Evolutionary conservation across 1,140 invertebrate genomes (phyloP).

Genomic region (Venturia canescens): DNA sequence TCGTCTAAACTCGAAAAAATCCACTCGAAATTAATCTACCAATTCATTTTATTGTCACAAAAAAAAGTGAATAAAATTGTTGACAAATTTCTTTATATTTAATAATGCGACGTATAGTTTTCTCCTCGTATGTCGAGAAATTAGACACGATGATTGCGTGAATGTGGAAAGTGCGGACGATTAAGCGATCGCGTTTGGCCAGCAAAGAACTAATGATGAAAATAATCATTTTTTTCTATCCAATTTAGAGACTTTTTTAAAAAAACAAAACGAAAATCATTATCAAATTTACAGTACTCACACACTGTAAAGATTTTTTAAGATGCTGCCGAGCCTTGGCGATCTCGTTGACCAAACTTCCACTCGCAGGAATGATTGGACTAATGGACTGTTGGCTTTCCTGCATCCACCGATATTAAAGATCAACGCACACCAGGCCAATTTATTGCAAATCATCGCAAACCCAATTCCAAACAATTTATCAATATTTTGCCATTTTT

Average conservation of each 20-base stretch:
- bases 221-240: background rate
- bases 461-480: conserved; percentile 52
- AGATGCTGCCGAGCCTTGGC: conserved; percentile 79
- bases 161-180: conserved; percentile 1
- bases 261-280: background rate
- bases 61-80: background rate
- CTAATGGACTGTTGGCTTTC: conserved; percentile 66
- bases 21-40: too few species aligned
- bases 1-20: too few species aligned
- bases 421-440: conserved; percentile 63
- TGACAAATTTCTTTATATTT: background rate
- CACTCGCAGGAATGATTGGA: conserved; percentile 68
- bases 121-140: background rate
- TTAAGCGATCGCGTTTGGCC: conserved; percentile 23
- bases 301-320: conserved; percentile 79
- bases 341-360: conserved; percentile 78
- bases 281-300: conserved; percentile 73
- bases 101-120: background rate
- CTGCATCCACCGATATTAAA: conserved; percentile 71
- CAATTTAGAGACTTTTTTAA: background rate
- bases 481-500: background rate
- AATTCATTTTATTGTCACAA: too few species aligned
- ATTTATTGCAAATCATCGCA: conserved; percentile 54
- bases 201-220: background rate
- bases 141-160: conserved; percentile 3